Percentiles rank a stretch among this genome's conserved stretches.
Conservation (phyloP, 1,140 invertebrate species). For the Andrena cerasifolii region DNA sequence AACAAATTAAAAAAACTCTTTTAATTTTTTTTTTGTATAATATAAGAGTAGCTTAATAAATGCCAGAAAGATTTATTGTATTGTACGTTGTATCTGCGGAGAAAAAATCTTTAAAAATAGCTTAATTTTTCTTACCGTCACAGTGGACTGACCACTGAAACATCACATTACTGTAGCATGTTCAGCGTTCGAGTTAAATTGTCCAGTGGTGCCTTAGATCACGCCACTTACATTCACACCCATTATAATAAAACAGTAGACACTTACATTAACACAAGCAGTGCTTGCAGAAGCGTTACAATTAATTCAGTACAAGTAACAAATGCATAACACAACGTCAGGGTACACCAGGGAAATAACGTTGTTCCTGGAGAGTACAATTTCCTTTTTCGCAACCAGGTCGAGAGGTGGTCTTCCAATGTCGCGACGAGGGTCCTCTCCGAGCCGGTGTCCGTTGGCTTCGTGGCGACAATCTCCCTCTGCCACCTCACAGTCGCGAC, state of each 20-base stretch:
- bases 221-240: neutral
- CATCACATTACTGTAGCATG: no score
- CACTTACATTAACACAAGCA: neutral
- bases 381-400: slow-evolving; percentile 82
- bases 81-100: no score
- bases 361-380: neutral
- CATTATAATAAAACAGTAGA: neutral
- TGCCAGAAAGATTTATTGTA: no score
- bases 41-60: no score
- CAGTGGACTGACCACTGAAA: no score
- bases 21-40: no score
- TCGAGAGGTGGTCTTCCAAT: slow-evolving; percentile 95
- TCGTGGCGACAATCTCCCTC: slow-evolving; percentile 86
- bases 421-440: slow-evolving; percentile 92
- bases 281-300: neutral
- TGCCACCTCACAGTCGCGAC: slow-evolving; percentile 89
- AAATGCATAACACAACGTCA: neutral
- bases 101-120: no score
- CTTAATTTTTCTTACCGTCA: no score
- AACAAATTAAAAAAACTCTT: no score
- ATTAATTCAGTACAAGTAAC: slow-evolving; percentile 13
- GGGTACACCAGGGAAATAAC: neutral
- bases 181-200: no score
- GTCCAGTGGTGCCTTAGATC: no score
- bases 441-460: slow-evolving; percentile 90